Percentiles rank a stretch among this genome's conserved stretches.
phyloP scores from a whole-genome alignment of 1,140 invertebrate genomes.

The Helicoverpa zea region DNA sequence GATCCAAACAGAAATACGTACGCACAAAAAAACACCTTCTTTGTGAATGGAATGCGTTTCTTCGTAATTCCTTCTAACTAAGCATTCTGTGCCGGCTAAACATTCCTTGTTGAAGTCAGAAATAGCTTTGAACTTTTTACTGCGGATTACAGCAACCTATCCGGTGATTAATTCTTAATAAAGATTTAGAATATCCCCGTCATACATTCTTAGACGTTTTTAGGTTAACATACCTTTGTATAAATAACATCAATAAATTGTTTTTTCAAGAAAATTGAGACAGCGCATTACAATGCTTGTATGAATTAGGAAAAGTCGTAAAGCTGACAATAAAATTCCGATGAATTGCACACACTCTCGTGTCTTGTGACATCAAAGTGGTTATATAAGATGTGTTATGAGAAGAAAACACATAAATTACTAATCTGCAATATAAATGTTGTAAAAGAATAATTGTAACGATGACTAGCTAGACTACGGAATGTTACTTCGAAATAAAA shows the following conservation, averaged over 20 bases:
- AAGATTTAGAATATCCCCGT: slow-evolving; percentile 3
- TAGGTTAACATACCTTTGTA: slow-evolving; percentile 3
- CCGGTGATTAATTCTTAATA: neutral
- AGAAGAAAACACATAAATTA: slow-evolving; percentile 46
- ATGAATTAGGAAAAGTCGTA: slow-evolving; percentile 47
- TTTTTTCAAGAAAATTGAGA: neutral
- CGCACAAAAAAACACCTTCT: slow-evolving; percentile 72
- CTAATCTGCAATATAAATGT: slow-evolving; percentile 41
- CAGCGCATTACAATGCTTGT: slow-evolving; percentile 23
- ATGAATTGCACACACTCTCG: slow-evolving; percentile 54
- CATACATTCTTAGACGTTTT: neutral
- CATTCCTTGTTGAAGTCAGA: slow-evolving; percentile 19
- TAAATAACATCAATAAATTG: neutral
- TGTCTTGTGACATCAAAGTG: slow-evolving; percentile 53
- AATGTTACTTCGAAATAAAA: neutral
- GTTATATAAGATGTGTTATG: slow-evolving; percentile 25
- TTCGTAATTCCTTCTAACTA: slow-evolving; percentile 73
- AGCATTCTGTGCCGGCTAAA: slow-evolving; percentile 61
- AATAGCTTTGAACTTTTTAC: slow-evolving; percentile 26
- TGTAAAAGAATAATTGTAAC: neutral
- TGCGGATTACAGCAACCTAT: neutral
- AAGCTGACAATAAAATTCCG: slow-evolving; percentile 57
- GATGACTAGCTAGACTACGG: neutral
- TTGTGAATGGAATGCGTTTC: slow-evolving; percentile 73
- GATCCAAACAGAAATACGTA: slow-evolving; percentile 66